Percentiles rank a stretch among this genome's conserved stretches.
These are phyloP conservation scores for Epinotia nisella DNA, from an alignment of 2,888 invertebrate genomes.

Conservation along the genomic window DNA sequence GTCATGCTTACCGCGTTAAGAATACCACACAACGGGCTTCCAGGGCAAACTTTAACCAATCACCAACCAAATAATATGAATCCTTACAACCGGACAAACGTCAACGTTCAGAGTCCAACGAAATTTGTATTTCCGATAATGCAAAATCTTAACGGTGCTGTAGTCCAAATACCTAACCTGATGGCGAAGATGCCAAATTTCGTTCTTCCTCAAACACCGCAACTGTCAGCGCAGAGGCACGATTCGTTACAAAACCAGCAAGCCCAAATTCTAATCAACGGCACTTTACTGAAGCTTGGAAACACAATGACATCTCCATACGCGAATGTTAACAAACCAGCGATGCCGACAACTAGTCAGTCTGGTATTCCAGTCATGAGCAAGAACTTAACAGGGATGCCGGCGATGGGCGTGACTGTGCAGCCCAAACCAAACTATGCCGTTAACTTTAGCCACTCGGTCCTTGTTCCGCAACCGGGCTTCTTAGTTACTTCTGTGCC, in stretches of 20 bases:
- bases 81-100: conserved; percentile 71
- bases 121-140: conserved; percentile 86
- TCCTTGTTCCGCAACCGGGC: conserved; percentile 79
- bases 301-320: conserved; percentile 71
- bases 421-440: conserved; percentile 82
- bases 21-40: conserved; percentile 81
- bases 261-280: conserved; percentile 80
- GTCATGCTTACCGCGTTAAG: conserved; percentile 84
- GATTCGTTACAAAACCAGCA: conserved; percentile 77
- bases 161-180: conserved; percentile 86
- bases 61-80: conserved; percentile 72
- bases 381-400: conserved; percentile 77
- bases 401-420: conserved; percentile 77
- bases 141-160: conserved; percentile 84
- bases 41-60: conserved; percentile 64
- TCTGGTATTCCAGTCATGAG: conserved; percentile 70
- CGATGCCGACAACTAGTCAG: conserved; percentile 69
- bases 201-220: conserved; percentile 74
- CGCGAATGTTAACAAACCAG: conserved; percentile 69
- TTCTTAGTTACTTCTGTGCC: conserved; percentile 83
- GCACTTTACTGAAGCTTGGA: conserved; percentile 79
- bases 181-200: conserved; percentile 85
- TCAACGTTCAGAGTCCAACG: conserved; percentile 77
- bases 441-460: conserved; percentile 81
- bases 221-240: conserved; percentile 69